Evolutionary conservation across 2,113 vertebrate species (phyloP), one percentile per base, ranked within the genome.

Genomic region (Tinamus guttatus): DNA sequence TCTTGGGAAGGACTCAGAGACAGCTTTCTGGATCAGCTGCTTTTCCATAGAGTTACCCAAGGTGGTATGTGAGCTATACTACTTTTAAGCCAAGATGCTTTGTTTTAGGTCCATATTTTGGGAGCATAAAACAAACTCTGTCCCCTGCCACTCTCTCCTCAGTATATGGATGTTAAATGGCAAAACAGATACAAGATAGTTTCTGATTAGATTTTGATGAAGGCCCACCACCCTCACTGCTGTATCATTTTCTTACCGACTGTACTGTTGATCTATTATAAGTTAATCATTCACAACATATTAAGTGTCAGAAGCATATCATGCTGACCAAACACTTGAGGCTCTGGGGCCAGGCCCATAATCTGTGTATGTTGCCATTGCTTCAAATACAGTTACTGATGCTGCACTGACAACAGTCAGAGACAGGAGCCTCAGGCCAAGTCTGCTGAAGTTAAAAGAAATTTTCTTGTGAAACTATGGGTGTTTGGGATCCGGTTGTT

Each of bases 401-500:
- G 27, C 3, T 43, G 7, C 0, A 0, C 25, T 62, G 22, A 28
- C 8, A 45, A 25, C 4, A 76, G 24, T 22, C 14, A 73, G 24
- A 8, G 30, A 59, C 6, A 36, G 38, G 18, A 71, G 7, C 7
- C 19, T 68, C 16, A 47, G 58, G 10, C 7, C 13, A 56, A 56
- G 21, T 71, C 9, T 24, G 51, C 12, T 52, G 43, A 89, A 51
- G 8, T 47, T 51, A 56, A 60, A 49, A 56, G 51, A 14, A 75
- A 5, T 43, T 41, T 27, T 79, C 3, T 27, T 45, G 25, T 51
- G 22, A 9, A 38, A 38, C 11, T 52, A 6, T 6, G 12, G 7
- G 7, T 13, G 9, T 49, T 93, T 89, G 77, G 24, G n/a, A n/a
- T 25, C 12, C 65, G 7, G 3, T 70, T 28, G 38, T 85, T 38